Percentiles rank a stretch among this genome's conserved stretches.
These are phyloP conservation scores for Spatula clypeata DNA, from an alignment of 2,797 vertebrate genomes.

Conservation along the genomic window DNA sequence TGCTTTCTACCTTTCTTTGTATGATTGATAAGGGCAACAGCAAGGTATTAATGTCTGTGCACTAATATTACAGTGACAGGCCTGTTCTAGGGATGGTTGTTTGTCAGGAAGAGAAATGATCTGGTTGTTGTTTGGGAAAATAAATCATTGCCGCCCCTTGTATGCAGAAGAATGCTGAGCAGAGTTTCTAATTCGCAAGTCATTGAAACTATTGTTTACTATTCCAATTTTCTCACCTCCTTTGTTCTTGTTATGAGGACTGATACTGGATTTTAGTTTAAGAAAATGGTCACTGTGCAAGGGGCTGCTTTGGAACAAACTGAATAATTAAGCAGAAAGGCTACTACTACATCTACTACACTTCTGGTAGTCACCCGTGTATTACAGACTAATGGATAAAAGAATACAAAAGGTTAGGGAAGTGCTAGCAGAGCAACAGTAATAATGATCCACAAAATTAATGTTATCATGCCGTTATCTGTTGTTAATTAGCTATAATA, in stretches of 20 bases:
- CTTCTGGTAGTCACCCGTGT: conserved; percentile 15
- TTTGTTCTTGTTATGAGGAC: background rate
- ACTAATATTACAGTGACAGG: background rate
- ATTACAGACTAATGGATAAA: background rate
- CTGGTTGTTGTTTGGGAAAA: background rate
- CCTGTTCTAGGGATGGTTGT: background rate
- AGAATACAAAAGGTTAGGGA: conserved; percentile 60
- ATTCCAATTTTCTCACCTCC: background rate
- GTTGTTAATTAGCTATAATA: conserved; percentile 42
- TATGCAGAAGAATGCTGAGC: background rate
- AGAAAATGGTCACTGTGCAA: background rate
- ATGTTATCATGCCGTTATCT: conserved; percentile 43
- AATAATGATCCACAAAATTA: conserved; percentile 53
- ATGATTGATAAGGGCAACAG: background rate
- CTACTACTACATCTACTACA: background rate
- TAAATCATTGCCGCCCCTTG: background rate
- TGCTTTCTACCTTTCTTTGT: background rate
- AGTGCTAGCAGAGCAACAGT: conserved; percentile 54
- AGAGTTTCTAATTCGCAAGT: background rate
- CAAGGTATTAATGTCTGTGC: background rate
- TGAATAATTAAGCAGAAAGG: conserved; percentile 39
- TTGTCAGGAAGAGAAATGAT: background rate
- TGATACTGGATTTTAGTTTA: background rate
- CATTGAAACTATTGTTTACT: background rate
- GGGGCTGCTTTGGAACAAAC: conserved; percentile 1